These are phyloP conservation scores for Popillia japonica DNA, from an alignment of 1,140 invertebrate species.

Conservation along the genomic window DNA sequence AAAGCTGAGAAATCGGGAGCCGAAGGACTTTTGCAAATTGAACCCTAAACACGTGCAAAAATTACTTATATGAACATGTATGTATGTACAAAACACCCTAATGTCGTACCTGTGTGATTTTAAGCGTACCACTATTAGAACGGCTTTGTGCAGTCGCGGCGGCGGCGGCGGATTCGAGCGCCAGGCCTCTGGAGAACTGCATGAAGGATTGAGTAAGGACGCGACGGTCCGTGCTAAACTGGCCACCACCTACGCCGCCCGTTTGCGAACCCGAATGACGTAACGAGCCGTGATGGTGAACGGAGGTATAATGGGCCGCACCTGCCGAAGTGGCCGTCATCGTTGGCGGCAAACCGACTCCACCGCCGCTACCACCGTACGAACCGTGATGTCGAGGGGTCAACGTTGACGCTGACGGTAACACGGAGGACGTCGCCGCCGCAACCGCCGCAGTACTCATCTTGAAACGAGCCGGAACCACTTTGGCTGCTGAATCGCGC, in stretches of 20 bases:
- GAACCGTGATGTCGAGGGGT: conserved; percentile 36
- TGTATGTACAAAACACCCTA: no score
- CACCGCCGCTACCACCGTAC: neutral
- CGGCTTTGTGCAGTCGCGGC: conserved; percentile 7
- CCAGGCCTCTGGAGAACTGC: conserved; percentile 73
- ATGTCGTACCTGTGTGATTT: conserved; percentile 53
- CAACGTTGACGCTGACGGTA: conserved; percentile 40
- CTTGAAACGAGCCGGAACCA: conserved; percentile 79
- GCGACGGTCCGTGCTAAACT: conserved; percentile 60
- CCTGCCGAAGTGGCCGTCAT: no score
- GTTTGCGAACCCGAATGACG: conserved; percentile 58
- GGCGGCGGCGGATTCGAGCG: conserved; percentile 43
- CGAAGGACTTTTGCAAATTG: conserved; percentile 57
- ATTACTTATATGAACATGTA: neutral
- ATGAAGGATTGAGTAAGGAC: conserved; percentile 75
- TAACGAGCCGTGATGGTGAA: conserved; percentile 48
- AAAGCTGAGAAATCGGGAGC: conserved; percentile 42
- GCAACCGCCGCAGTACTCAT: conserved; percentile 62
- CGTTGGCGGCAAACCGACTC: neutral
- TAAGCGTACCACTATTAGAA: conserved; percentile 42
- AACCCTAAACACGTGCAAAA: conserved; percentile 49
- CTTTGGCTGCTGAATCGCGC: conserved; percentile 85
- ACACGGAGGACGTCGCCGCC: conserved; percentile 2
- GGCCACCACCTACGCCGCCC: conserved; percentile 55
- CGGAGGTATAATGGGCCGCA: conserved; percentile 24